These are phyloP conservation scores for Chionodraco myersi DNA, from an alignment of 2,113 vertebrate species.

Conservation along the genomic window DNA sequence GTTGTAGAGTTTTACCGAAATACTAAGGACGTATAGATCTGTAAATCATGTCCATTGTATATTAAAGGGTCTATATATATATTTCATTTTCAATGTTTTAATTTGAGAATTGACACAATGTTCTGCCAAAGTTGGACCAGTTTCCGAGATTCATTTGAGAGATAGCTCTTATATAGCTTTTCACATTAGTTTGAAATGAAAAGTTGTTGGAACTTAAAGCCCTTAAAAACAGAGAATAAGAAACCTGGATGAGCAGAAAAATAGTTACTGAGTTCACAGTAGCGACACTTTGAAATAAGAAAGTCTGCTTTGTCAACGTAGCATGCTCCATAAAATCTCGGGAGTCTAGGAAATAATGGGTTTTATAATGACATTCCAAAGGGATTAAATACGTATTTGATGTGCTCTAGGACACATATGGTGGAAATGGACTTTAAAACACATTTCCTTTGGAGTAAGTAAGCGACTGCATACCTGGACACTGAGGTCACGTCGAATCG, in stretches of 20 bases:
- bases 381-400: slow-evolving; percentile 33
- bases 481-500: slow-evolving; percentile 42
- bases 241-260: neutral
- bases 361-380: slow-evolving; percentile 46
- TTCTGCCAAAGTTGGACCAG: too few relatives aligned
- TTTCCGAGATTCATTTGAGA: too few relatives aligned
- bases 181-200: too few relatives aligned
- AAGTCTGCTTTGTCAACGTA: slow-evolving; percentile 1
- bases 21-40: neutral
- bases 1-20: neutral
- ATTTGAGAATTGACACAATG: too few relatives aligned
- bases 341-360: neutral
- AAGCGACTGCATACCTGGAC: slow-evolving; percentile 61
- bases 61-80: neutral
- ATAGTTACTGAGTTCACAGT: neutral
- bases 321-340: slow-evolving; percentile 17
- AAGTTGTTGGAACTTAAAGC: neutral
- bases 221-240: neutral
- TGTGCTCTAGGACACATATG: slow-evolving; percentile 51
- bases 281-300: slow-evolving; percentile 24
- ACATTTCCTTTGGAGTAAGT: slow-evolving; percentile 67
- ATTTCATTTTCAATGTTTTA: too few relatives aligned
- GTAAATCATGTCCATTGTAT: neutral
- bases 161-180: too few relatives aligned
- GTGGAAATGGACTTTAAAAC: slow-evolving; percentile 70